Evolutionary conservation across 2,797 vertebrate species (phyloP), one percentile per base, ranked within the genome.

Genomic region (Pterois miles): DNA sequence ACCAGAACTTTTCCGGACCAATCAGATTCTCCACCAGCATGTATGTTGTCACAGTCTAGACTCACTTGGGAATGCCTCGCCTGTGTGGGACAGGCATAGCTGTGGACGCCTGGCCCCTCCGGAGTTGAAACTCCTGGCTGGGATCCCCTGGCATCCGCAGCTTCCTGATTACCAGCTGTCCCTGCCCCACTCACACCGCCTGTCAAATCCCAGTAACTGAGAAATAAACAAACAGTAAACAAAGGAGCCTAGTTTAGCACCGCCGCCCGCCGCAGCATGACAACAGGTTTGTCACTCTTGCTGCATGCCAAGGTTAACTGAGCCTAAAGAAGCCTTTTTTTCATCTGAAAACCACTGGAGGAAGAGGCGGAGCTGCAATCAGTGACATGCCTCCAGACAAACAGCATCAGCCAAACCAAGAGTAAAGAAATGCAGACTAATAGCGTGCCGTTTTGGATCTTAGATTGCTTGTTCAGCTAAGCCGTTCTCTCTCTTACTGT

Each of bases 221-320:
- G 91, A 88, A 90, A 86, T 89, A 91, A 93, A 93, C 91, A 93
- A 92, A 89, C 86, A 84, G 88, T 91, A 91, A 93, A 93, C 91
- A 92, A 91, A 46, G 89, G 74, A 74, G 78, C 89, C 88, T 76
- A 86, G 90, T 91, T 91, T 93, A 91, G 91, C 89, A 83, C 76
- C 71, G 18, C 8, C 20, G 25, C 46, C 67, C 29, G 20, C 78
- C 75, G 46, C 85, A 81, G 85, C 81, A 74, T 75, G 87, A 85
- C 88, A 91, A 88, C 90, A 88, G 79, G 73, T 87, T 78, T 78
- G 77, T 83, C 83, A 73, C 84, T 73, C 70, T 83, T 18, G 6
- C 79, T 52, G 63, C 29, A 71, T 74, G 75, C 74, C 64, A 72
- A 63, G 60, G 48, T 62, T 69, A 68, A 75, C 57, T 62, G 71